phyloP scores from a whole-genome alignment of 30 jellyfish, hydroid and myxozoan species.

The Hydractinia symbiolongicarpus region DNA sequence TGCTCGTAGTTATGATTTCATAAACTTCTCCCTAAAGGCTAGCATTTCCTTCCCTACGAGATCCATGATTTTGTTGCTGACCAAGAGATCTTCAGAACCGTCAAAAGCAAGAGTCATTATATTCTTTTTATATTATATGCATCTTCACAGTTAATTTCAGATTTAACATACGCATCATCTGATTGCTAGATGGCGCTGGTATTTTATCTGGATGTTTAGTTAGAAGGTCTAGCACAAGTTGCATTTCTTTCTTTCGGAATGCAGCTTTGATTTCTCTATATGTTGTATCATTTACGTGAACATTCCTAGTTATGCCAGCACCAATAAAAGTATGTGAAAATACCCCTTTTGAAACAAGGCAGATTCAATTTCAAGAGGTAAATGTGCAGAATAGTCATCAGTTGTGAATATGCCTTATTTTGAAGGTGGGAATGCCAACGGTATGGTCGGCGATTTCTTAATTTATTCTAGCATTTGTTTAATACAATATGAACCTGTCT shows the following conservation, averaged over 20 bases:
- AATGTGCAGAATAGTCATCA: not conserved
- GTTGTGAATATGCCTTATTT: not conserved
- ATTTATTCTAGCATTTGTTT: not conserved
- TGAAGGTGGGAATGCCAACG: not conserved
- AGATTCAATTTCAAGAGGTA: not conserved
- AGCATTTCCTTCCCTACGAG: slow-evolving; percentile 17
- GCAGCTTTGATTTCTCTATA: slow-evolving; percentile 3
- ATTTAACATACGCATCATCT: slow-evolving; percentile 7
- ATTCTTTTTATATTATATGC: slow-evolving; percentile 7
- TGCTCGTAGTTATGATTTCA: not conserved
- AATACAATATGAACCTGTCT: not conserved
- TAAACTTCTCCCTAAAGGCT: not conserved
- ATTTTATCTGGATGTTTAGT: slow-evolving; percentile 9
- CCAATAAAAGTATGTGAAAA: not conserved
- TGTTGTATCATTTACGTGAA: slow-evolving; percentile 7
- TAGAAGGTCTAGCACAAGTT: slow-evolving; percentile 1
- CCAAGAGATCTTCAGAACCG: too few species aligned
- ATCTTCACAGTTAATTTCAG: slow-evolving; percentile 17
- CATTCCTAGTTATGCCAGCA: not conserved
- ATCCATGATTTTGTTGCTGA: too few species aligned
- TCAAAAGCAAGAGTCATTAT: too few species aligned
- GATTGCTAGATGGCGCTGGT: slow-evolving; percentile 11
- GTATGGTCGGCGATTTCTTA: not conserved
- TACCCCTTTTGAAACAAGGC: not conserved
- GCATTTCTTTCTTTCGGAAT: not conserved